Evolutionary conservation across 1,140 invertebrate species (phyloP).

Genomic region (Caenorhabditis tropicalis): DNA sequence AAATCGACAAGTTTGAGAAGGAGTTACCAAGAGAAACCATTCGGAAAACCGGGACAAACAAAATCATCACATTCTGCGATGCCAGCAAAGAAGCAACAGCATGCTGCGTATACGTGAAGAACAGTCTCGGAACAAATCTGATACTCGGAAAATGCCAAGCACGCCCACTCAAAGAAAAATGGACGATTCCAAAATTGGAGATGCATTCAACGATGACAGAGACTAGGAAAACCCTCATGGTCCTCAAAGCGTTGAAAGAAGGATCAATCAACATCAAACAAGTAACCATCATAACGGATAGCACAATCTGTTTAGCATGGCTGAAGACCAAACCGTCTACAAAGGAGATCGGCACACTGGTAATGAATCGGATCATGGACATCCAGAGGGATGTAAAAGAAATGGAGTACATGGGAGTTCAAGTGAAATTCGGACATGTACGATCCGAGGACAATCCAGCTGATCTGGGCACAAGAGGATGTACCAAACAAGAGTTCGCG

Average conservation of each 20-base stretch:
- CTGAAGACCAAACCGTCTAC: background rate
- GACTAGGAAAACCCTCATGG: background rate
- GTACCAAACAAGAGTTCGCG: background rate
- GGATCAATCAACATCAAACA: background rate
- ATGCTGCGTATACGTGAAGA: background rate
- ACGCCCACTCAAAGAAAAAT: conserved; percentile 9
- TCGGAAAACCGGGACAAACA: background rate
- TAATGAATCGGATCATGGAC: background rate
- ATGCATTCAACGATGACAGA: background rate
- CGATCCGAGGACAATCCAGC: background rate
- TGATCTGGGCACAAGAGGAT: conserved; percentile 1
- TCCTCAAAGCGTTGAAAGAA: background rate
- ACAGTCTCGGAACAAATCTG: background rate
- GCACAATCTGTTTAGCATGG: background rate
- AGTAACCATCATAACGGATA: background rate
- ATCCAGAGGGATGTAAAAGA: background rate
- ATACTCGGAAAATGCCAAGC: background rate
- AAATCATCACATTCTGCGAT: background rate
- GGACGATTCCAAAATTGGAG: conserved; percentile 41
- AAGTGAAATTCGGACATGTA: background rate
- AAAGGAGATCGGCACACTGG: background rate
- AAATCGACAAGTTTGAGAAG: background rate
- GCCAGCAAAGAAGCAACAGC: background rate
- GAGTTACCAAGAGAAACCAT: background rate
- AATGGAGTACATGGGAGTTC: background rate